Evolutionary conservation across 2,888 invertebrate genomes (phyloP).

Genomic region (Drosophila limbata): DNA sequence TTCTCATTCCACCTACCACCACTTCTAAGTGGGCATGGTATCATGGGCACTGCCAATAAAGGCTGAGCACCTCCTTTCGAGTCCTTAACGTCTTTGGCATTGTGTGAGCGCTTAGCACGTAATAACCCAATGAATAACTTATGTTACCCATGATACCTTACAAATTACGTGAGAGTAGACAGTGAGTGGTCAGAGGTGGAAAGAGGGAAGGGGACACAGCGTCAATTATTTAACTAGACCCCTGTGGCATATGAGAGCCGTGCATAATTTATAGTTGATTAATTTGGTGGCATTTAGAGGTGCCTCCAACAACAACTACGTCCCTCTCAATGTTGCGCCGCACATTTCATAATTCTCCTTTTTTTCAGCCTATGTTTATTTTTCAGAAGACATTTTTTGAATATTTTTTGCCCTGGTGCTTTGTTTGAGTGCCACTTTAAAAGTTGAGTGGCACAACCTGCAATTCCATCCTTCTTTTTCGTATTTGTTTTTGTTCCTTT

Average conservation of each 20-base stretch:
- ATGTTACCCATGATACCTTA: slow-evolving; percentile 65
- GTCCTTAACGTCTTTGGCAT: slow-evolving; percentile 40
- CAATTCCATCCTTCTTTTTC: slow-evolving; percentile 40
- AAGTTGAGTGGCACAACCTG: slow-evolving; percentile 59
- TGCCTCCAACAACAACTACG: slow-evolving; percentile 1
- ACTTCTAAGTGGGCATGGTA: slow-evolving; percentile 21
- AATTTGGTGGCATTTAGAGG: slow-evolving; percentile 57
- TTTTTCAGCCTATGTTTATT: slow-evolving; percentile 9
- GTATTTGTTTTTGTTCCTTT: slow-evolving; percentile 33
- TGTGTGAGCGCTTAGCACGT: slow-evolving; percentile 75
- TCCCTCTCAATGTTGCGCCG: slow-evolving; percentile 29
- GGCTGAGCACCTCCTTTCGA: slow-evolving; percentile 57
- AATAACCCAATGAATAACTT: slow-evolving; percentile 76
- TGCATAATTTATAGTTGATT: slow-evolving; percentile 58
- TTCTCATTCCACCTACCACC: not conserved
- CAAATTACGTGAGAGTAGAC: slow-evolving; percentile 52
- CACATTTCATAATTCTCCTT: slow-evolving; percentile 28
- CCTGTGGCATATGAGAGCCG: slow-evolving; percentile 57
- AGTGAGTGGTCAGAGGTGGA: not conserved
- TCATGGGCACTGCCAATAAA: slow-evolving; percentile 65
- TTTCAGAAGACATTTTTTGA: not conserved
- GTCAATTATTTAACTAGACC: slow-evolving; percentile 71
- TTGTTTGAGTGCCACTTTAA: slow-evolving; percentile 71
- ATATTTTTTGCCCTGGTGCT: slow-evolving; percentile 38
- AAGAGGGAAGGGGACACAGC: slow-evolving; percentile 2